Evolutionary conservation across 2,113 vertebrate species (phyloP).

Genomic region (Seriola rivoliana): DNA sequence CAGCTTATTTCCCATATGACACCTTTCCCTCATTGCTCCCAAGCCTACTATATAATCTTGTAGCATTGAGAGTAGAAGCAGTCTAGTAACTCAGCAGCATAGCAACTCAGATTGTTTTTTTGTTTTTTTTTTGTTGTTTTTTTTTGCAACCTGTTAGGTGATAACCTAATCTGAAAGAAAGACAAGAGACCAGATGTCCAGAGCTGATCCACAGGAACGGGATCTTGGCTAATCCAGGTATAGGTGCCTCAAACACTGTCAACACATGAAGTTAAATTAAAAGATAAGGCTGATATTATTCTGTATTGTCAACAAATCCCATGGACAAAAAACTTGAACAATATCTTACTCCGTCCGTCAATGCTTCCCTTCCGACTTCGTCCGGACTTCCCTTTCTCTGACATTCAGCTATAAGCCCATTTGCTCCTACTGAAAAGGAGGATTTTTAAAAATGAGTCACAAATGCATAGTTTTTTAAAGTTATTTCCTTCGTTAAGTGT

Average conservation of each 20-base stretch:
- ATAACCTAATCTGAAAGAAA: constrained; percentile 16
- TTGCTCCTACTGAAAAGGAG: background rate
- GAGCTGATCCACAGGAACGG: background rate
- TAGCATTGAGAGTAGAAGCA: constrained; percentile 32
- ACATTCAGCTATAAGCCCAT: background rate
- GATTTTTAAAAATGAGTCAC: background rate
- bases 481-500: no score
- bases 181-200: constrained; percentile 1
- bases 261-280: constrained; percentile 13
- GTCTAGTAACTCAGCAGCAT: constrained; percentile 33
- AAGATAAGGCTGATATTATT: background rate
- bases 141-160: constrained; percentile 30
- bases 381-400: background rate
- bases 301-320: background rate
- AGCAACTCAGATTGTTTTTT: constrained; percentile 43
- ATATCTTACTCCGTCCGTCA: background rate
- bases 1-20: constrained; percentile 66
- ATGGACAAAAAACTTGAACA: background rate
- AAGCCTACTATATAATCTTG: constrained; percentile 50
- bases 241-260: background rate
- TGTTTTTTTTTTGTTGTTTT: background rate
- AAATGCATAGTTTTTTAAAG: background rate
- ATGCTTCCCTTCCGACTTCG: background rate
- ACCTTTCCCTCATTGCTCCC: constrained; percentile 53
- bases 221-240: constrained; percentile 3